Evolutionary conservation across 2,888 invertebrate genomes (phyloP).

Genomic region (Barypeithes pellucidus): DNA sequence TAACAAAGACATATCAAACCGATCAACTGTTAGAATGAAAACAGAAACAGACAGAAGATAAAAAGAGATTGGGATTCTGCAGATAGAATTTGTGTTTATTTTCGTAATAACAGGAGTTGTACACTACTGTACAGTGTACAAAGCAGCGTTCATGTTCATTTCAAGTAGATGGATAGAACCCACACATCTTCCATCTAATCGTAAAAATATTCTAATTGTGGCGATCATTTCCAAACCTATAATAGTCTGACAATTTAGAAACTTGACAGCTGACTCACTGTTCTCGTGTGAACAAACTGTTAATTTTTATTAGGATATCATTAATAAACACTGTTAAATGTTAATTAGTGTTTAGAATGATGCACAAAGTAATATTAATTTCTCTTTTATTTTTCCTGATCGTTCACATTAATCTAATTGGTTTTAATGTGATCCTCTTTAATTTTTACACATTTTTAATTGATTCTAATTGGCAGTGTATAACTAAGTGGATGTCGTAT

Average conservation of each 20-base stretch:
- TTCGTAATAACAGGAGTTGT: too few species aligned
- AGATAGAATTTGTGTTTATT: too few species aligned
- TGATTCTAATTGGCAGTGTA: conserved; percentile 50
- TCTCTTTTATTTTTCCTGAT: conserved; percentile 54
- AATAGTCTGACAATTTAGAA: conserved; percentile 18
- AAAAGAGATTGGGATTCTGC: too few species aligned
- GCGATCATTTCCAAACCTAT: neutral
- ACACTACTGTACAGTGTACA: too few species aligned
- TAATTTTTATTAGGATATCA: conserved; percentile 68
- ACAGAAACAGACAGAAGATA: too few species aligned
- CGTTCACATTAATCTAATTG: conserved; percentile 55
- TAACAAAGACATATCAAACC: too few species aligned
- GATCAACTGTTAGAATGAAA: too few species aligned
- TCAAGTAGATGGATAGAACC: too few species aligned
- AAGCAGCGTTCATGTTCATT: too few species aligned
- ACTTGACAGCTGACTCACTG: conserved; percentile 13
- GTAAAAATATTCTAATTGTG: neutral
- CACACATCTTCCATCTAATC: too few species aligned
- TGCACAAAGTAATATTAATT: conserved; percentile 53
- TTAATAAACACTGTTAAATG: conserved; percentile 63
- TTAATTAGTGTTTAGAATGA: conserved; percentile 50
- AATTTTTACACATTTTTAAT: conserved; percentile 54
- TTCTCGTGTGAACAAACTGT: conserved; percentile 67
- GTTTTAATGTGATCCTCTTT: conserved; percentile 53
- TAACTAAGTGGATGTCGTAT: conserved; percentile 8